phyloP scores from a whole-genome alignment of 2,888 invertebrate species.

The Phragmatobia fuliginosa region DNA sequence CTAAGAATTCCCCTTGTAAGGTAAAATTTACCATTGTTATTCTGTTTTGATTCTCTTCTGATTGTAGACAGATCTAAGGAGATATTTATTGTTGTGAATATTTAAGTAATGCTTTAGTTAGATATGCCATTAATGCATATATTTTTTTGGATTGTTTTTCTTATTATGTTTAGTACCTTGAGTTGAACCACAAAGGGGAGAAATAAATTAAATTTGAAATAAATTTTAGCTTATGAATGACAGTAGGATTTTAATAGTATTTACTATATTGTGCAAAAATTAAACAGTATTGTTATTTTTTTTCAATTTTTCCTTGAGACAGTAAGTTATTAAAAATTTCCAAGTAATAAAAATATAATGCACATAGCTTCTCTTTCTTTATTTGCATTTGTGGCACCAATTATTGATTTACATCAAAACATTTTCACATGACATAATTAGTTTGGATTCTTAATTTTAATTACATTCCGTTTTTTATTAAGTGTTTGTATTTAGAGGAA shows the following conservation, averaged over 20 bases:
- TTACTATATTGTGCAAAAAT: conserved; percentile 23
- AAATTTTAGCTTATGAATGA: conserved; percentile 28
- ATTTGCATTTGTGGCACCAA: conserved; percentile 56
- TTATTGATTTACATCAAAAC: conserved; percentile 21
- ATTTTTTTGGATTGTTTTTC: conserved; percentile 42
- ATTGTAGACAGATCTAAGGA: conserved; percentile 53
- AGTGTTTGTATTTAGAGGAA: conserved; percentile 38
- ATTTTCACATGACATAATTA: conserved; percentile 32
- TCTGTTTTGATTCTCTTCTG: conserved; percentile 57
- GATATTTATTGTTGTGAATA: conserved; percentile 46
- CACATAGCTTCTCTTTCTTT: conserved; percentile 66
- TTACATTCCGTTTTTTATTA: conserved; percentile 7
- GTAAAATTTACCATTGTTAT: conserved; percentile 76
- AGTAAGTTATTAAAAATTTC: conserved; percentile 19
- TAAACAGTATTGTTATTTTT: conserved; percentile 22
- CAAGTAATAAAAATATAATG: conserved; percentile 52
- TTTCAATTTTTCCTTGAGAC: conserved; percentile 19
- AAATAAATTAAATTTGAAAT: conserved; percentile 23
- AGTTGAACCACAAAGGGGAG: conserved; percentile 51
- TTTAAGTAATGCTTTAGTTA: conserved; percentile 45
- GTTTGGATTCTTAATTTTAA: conserved; percentile 28
- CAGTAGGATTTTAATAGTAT: conserved; percentile 21
- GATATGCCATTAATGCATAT: conserved; percentile 43
- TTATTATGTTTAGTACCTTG: conserved; percentile 17
- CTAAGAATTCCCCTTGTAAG: conserved; percentile 84